phyloP scores from a whole-genome alignment of 2,888 invertebrate genomes.

The Agrochola litura region DNA sequence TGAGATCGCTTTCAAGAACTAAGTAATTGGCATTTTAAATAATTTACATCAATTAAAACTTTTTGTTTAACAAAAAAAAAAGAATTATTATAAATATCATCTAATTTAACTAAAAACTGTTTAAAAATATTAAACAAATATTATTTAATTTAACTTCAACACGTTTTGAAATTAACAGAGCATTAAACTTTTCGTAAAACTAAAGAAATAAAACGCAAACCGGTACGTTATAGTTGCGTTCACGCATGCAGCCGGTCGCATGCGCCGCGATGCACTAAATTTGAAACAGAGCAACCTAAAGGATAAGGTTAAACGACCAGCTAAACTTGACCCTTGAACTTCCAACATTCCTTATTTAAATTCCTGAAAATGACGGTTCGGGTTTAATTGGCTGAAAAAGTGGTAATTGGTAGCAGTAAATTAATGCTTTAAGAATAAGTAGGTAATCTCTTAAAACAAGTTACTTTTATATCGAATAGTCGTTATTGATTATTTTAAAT shows the following conservation, averaged over 20 bases:
- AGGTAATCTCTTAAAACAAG: neutral
- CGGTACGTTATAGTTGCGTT: slow-evolving; percentile 66
- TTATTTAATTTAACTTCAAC: slow-evolving; percentile 4
- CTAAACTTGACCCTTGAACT: slow-evolving; percentile 53
- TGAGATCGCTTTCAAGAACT: slow-evolving; percentile 30
- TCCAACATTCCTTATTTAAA: neutral
- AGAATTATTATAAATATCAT: neutral
- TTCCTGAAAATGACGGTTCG: neutral
- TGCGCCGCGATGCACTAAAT: slow-evolving; percentile 82
- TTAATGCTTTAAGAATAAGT: neutral
- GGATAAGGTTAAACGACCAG: slow-evolving; percentile 64
- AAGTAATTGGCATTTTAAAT: slow-evolving; percentile 38
- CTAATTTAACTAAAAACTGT: neutral
- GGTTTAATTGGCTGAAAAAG: neutral
- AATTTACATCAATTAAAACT: slow-evolving; percentile 37
- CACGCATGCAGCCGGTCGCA: slow-evolving; percentile 76
- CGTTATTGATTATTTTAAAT: slow-evolving; percentile 1
- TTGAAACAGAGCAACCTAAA: slow-evolving; percentile 72
- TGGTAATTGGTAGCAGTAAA: neutral
- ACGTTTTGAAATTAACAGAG: slow-evolving; percentile 18
- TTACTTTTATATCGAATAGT: neutral
- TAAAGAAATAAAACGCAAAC: slow-evolving; percentile 53
- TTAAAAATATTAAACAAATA: neutral
- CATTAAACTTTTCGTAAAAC: slow-evolving; percentile 28
- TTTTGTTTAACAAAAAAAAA: neutral